Base-by-base conservation (phyloP, 2,888 invertebrate genomes). In the Carcina quercana region DNA sequence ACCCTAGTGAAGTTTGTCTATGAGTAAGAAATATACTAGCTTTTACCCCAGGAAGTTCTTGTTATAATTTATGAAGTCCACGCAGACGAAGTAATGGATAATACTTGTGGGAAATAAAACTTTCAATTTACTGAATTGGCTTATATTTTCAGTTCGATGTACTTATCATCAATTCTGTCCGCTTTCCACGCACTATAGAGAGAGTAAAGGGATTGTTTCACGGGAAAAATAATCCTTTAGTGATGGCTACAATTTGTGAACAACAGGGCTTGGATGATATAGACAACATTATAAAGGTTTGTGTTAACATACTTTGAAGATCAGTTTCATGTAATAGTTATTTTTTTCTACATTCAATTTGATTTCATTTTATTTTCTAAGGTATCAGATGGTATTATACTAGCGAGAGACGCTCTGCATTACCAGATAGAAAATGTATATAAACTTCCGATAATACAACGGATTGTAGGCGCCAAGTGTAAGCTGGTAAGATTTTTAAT, bases 181-280 rank as follows among this genome's bases (percentile, higher is more conserved):
- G 66, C 1, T 36, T 36, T 12, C 22, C 48, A 1, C 25, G 26
- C 2, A 62, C 59, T 1, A 17, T 68, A 5, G 25, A 26, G 13
- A 52, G 34, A 39, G 37, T 63, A 2, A 59, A 49, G 25, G 32
- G 44, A 4, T 45, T 50, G 12, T 60, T 66, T 25, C 34, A 38
- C n/a, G 43, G 43, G 10, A 41, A 37, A 6, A 31, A 35, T 2
- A 30, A 35, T 8, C 69, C 69, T 1, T 38, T 64, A n/a, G 42
- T 72, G 17, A 35, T 68, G 5, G 49, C 58, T 32, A 45, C 57
- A 0, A 65, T 73, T 19, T 63, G 66, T 34, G 66, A 66, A 24
- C 58, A 67, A 43, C 56, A 69, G 38, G 67, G 69, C 0, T 37
- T 73, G 13, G 53, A 62, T 28, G 63, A 70, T 34, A 42, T 69